Percentiles rank a stretch among this genome's conserved stretches.
Evolutionary conservation across 2,797 vertebrate species (phyloP).

Genomic region (Amniataba percoides): DNA sequence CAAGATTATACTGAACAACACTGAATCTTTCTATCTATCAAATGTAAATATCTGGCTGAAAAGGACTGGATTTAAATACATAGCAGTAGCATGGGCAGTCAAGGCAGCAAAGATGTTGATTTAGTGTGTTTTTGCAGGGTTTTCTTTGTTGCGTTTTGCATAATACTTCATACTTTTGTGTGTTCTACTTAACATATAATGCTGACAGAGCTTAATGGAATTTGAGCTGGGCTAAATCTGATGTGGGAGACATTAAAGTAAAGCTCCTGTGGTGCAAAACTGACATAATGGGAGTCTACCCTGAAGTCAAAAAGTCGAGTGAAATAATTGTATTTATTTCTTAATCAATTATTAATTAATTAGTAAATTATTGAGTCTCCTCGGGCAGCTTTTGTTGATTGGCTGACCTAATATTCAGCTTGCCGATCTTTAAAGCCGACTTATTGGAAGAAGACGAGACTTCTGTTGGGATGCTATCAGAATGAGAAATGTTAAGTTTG

Average conservation of each 20-base stretch:
- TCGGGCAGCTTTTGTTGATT: constrained; percentile 42
- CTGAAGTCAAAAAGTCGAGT: constrained; percentile 53
- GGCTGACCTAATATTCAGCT: constrained; percentile 56
- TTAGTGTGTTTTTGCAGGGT: not conserved
- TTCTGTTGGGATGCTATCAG: not conserved
- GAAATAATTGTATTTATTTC: constrained; percentile 67
- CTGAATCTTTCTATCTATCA: too few relatives aligned
- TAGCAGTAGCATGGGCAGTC: not conserved
- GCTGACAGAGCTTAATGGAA: not conserved
- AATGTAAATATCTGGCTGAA: not conserved
- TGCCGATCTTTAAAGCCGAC: constrained; percentile 37
- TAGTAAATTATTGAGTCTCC: constrained; percentile 52
- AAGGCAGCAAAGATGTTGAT: not conserved
- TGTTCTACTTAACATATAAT: not conserved
- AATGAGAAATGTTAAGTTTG: constrained; percentile 14
- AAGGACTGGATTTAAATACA: not conserved
- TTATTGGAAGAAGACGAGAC: constrained; percentile 7
- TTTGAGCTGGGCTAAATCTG: constrained; percentile 30
- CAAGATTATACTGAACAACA: too few relatives aligned
- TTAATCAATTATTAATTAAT: constrained; percentile 68
- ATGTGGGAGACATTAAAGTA: constrained; percentile 26
- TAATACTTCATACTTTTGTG: too few relatives aligned
- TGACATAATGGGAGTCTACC: constrained; percentile 55
- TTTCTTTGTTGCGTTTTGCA: not conserved
- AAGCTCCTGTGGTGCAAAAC: constrained; percentile 50